phyloP scores from a whole-genome alignment of 2,113 vertebrate genomes.

The Poicephalus gulielmi region DNA sequence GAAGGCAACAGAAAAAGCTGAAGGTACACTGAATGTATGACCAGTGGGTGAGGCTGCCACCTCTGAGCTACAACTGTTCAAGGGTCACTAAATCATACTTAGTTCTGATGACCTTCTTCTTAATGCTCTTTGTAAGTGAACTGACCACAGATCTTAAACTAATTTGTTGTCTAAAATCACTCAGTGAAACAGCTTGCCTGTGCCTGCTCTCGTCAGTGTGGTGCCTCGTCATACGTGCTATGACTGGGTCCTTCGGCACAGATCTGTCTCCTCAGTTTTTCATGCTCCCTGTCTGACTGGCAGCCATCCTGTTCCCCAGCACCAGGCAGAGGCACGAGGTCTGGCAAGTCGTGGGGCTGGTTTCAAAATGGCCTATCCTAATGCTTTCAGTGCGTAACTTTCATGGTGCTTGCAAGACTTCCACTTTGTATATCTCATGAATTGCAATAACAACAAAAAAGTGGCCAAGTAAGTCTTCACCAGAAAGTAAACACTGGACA shows the following conservation, averaged over 20 bases:
- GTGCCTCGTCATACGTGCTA: rapidly evolving
- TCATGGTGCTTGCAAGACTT: background rate
- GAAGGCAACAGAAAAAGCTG: background rate
- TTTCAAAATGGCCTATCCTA: background rate
- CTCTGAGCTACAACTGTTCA: background rate
- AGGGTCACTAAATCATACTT: background rate
- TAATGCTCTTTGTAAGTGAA: background rate
- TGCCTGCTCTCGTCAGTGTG: background rate
- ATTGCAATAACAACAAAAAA: background rate
- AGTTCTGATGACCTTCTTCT: background rate
- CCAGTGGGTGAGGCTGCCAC: background rate
- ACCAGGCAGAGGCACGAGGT: background rate
- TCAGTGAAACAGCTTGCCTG: background rate
- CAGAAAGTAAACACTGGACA: background rate
- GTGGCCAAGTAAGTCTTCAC: background rate
- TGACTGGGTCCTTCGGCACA: background rate
- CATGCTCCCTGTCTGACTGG: background rate
- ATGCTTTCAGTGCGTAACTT: background rate
- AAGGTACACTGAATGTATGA: background rate
- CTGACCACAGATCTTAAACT: background rate
- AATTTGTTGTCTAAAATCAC: background rate
- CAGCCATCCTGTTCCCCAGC: background rate
- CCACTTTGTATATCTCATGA: background rate
- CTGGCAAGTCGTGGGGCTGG: background rate
- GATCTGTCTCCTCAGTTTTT: background rate